Percentiles rank a stretch among this genome's conserved stretches.
These are phyloP conservation scores for Drosophila nebulosa DNA, from an alignment of 1,140 invertebrate species.

Conservation along the genomic window DNA sequence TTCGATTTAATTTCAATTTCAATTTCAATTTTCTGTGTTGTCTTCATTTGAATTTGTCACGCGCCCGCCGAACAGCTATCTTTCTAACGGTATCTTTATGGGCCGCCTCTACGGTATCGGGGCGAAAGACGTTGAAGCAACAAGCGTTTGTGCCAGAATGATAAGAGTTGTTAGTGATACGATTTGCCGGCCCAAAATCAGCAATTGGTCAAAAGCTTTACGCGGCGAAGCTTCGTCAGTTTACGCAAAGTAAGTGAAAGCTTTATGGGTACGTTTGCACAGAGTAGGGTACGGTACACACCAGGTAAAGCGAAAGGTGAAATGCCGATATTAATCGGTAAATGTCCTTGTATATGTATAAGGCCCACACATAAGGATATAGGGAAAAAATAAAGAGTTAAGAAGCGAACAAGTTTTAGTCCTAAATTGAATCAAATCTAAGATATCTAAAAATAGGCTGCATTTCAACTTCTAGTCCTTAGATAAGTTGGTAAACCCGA, in stretches of 20 bases:
- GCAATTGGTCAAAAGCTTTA: constrained; percentile 23
- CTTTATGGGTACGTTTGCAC: background rate
- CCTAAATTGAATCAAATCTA: too few species aligned
- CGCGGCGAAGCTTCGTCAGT: constrained; percentile 26
- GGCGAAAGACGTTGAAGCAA: constrained; percentile 44
- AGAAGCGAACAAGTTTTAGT: too few species aligned
- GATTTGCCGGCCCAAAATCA: constrained; percentile 20
- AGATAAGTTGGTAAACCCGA: too few species aligned
- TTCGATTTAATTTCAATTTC: background rate
- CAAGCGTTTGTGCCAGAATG: constrained; percentile 59
- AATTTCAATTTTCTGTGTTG: background rate
- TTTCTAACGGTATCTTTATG: constrained; percentile 3
- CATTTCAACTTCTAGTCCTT: too few species aligned
- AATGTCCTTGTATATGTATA: background rate
- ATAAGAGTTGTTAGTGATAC: constrained; percentile 44
- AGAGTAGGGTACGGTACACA: background rate
- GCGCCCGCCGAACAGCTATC: background rate
- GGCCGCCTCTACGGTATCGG: background rate
- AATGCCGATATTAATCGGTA: background rate
- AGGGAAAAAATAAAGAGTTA: too few species aligned
- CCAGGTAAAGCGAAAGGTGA: background rate
- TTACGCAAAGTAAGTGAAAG: constrained; percentile 16
- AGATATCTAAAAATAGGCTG: too few species aligned
- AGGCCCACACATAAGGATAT: background rate
- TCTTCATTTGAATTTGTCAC: background rate